Base-by-base conservation (phyloP, 2,113 vertebrate species). In the Rhynchopsitta pachyrhyncha region DNA sequence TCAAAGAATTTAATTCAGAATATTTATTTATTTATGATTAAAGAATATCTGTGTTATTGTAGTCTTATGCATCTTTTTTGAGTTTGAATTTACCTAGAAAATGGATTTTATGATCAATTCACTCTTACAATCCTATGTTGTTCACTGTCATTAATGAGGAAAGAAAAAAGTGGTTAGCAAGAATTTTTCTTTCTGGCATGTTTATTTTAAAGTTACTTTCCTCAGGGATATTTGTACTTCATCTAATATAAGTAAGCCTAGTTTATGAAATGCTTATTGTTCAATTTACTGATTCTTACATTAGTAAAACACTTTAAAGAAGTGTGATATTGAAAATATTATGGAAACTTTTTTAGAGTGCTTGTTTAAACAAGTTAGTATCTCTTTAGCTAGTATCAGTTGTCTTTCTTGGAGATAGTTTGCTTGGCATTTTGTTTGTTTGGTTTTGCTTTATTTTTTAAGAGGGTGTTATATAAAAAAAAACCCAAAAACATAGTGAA, bases 261-360 rank as follows among this genome's bases (percentile, higher is more conserved):
- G 2, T 0, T 55, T 85, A 77, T 41, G 41, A 82, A 80, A 69
- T 53, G 4, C 1, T 52, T 69, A 4, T 27, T 85, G 35, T 35
- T 73, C 68, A 80, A 47, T 82, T 77, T 60, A 92, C 29, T 68
- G 3, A 25, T 55, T 67, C 17, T 67, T 89, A 27, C 8, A 20
- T 71, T 60, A 55, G 11, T 73, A 74, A 95, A 84, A 83, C 25
- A 20, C 35, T 88, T 88, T 5, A 87, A 86, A 31, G 42, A 73
- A 20, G 2, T n/a, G 1, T 37, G 4, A 13, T 53, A 64, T 6
- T 79, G 63, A 79, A 79, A 70, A 86, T 66, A 0, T 19, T 29
- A 76, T 17, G 11, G 23, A 75, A 52, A 37, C 0, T 5, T 67
- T 67, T 88, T 53, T 59, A 11, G 12, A 75, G 10, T 28, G 16